phyloP scores from a whole-genome alignment of 2,797 vertebrate species.

The Tenualosa thibaudeaui region DNA sequence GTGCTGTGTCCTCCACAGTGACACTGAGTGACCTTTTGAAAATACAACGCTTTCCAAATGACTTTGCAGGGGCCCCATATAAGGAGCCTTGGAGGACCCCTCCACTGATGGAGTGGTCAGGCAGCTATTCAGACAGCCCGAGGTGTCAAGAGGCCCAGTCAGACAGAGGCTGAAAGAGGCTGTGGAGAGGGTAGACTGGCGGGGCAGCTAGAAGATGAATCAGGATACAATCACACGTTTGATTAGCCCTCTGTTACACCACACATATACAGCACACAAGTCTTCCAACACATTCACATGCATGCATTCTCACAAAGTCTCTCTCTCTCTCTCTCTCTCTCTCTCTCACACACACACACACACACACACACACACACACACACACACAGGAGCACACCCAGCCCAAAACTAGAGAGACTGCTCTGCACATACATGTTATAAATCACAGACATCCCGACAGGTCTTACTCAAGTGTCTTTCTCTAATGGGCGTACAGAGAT shows the following conservation, averaged over 20 bases:
- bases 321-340: too few relatives aligned
- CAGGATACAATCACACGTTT: neutral
- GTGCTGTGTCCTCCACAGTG: slow-evolving; percentile 15
- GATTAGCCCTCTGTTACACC: too few relatives aligned
- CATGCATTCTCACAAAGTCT: too few relatives aligned
- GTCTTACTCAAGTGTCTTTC: neutral
- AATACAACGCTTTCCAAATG: neutral
- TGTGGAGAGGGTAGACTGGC: neutral
- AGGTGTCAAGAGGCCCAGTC: neutral
- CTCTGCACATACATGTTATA: too few relatives aligned
- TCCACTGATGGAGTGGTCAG: neutral
- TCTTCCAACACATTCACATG: too few relatives aligned
- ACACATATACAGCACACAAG: too few relatives aligned
- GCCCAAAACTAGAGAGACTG: too few relatives aligned
- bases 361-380: neutral
- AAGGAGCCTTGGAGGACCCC: neutral
- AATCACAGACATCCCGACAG: too few relatives aligned
- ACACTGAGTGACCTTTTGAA: neutral
- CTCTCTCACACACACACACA: neutral
- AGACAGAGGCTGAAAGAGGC: neutral
- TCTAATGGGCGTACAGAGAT: neutral
- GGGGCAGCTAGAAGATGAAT: too few relatives aligned
- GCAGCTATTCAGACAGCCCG: neutral
- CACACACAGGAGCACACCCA: neutral
- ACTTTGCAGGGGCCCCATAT: neutral